Conservation (phyloP, 2,888 invertebrate species). For the Phengaris alcon region DNA sequence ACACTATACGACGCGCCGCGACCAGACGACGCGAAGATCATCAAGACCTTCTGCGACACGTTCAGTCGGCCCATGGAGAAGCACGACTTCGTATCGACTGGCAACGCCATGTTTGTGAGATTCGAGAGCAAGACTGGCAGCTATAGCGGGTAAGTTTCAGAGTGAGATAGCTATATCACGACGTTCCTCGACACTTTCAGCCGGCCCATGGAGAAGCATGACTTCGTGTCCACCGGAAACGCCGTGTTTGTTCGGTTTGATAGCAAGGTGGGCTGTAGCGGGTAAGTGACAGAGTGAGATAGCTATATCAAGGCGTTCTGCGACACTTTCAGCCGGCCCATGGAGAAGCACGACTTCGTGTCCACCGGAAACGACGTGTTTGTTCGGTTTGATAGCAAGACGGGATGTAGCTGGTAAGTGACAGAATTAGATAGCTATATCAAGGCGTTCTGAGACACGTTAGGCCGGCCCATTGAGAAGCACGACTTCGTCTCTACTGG, state of each 20-base stretch:
- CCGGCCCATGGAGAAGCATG: slow-evolving; percentile 94
- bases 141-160: slow-evolving; percentile 85
- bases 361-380: slow-evolving; percentile 92
- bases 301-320: slow-evolving; percentile 89
- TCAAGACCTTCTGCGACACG: slow-evolving; percentile 96
- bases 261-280: slow-evolving; percentile 94
- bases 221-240: slow-evolving; percentile 93
- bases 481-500: slow-evolving; percentile 94
- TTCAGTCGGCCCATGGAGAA: slow-evolving; percentile 96
- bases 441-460: slow-evolving; percentile 96
- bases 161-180: slow-evolving; percentile 78
- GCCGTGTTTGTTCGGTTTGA: slow-evolving; percentile 93
- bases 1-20: slow-evolving; percentile 93
- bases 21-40: slow-evolving; percentile 93
- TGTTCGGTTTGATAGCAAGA: slow-evolving; percentile 93
- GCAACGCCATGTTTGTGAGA: slow-evolving; percentile 90
- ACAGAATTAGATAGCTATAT: slow-evolving; percentile 59
- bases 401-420: slow-evolving; percentile 90
- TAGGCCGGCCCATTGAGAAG: slow-evolving; percentile 95
- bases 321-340: slow-evolving; percentile 94
- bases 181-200: slow-evolving; percentile 97
- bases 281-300: slow-evolving; percentile 65
- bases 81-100: slow-evolving; percentile 93
- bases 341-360: slow-evolving; percentile 94
- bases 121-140: slow-evolving; percentile 96